Percentiles rank a stretch among this genome's conserved stretches.
Conservation (phyloP, 2,888 invertebrate genomes). For the Lymantria dispar region DNA sequence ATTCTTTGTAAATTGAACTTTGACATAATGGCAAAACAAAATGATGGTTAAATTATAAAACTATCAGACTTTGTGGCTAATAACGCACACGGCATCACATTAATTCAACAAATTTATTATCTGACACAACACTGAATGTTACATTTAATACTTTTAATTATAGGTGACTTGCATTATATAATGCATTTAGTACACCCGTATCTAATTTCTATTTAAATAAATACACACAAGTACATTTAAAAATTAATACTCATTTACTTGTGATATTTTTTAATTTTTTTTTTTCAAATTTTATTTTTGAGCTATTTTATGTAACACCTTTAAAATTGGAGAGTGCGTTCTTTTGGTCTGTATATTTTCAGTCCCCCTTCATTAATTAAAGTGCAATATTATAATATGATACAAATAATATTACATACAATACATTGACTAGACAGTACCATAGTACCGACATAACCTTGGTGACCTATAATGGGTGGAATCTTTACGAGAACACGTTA, state of each 20-base stretch:
- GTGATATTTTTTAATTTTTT: constrained; percentile 9
- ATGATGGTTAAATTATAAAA: constrained; percentile 18
- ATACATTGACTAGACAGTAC: constrained; percentile 80
- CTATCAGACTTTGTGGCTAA: constrained; percentile 32
- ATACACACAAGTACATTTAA: constrained; percentile 29
- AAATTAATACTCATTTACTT: constrained; percentile 29
- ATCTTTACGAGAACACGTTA: constrained; percentile 51
- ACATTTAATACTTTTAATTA: constrained; percentile 22
- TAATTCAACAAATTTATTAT: constrained; percentile 26
- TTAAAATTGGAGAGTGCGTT: constrained; percentile 20
- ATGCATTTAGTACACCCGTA: constrained; percentile 9
- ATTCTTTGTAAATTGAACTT: constrained; percentile 22
- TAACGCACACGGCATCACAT: constrained; percentile 16
- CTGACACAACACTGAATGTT: constrained; percentile 29
- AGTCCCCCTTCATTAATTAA: constrained; percentile 52
- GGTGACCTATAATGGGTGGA: constrained; percentile 58
- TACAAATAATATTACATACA: constrained; percentile 71
- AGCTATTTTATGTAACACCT: constrained; percentile 21
- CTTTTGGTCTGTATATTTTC: constrained; percentile 32
- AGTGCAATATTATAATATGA: constrained; percentile 62
- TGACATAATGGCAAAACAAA: constrained; percentile 21
- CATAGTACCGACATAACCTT: constrained; percentile 68
- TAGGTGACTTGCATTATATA: constrained; percentile 7
- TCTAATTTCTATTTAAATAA: constrained; percentile 21
- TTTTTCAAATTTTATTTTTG: constrained; percentile 18